These are phyloP conservation scores for Luperina nickerlii DNA, from an alignment of 2,888 invertebrate species.

Conservation along the genomic window DNA sequence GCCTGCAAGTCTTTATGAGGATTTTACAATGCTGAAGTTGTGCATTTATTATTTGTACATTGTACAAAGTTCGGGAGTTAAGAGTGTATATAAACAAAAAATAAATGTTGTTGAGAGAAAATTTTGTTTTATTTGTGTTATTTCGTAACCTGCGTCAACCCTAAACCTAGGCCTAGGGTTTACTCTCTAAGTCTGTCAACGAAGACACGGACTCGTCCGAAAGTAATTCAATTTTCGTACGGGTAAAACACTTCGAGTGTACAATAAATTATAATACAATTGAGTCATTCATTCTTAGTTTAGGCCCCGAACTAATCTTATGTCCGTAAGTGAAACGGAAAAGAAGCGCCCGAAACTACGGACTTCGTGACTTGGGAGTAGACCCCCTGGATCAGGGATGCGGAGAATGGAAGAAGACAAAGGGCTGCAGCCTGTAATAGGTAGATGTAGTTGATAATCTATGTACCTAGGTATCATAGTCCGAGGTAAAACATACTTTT, in stretches of 20 bases:
- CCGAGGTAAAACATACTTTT: not conserved
- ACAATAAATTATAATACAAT: not conserved
- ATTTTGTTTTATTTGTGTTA: constrained; percentile 63
- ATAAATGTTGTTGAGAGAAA: constrained; percentile 87
- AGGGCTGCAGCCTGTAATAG: not conserved
- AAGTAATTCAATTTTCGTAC: not conserved
- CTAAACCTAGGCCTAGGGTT: not conserved
- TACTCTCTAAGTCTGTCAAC: not conserved
- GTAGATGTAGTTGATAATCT: not conserved
- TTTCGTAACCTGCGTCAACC: no score
- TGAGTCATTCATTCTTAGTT: not conserved
- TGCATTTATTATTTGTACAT: constrained; percentile 90
- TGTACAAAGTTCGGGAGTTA: constrained; percentile 85
- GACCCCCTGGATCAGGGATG: not conserved
- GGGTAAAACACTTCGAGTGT: not conserved
- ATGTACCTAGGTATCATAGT: not conserved
- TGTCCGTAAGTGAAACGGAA: not conserved
- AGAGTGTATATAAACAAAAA: constrained; percentile 86
- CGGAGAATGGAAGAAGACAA: not conserved
- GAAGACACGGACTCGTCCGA: not conserved
- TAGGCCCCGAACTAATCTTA: not conserved
- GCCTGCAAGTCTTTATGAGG: constrained; percentile 78
- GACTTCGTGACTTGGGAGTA: not conserved
- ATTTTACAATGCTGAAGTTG: constrained; percentile 90
- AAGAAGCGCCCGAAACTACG: not conserved